Base-by-base conservation (phyloP, 2,888 invertebrate genomes). In the Pollenia labialis region DNA sequence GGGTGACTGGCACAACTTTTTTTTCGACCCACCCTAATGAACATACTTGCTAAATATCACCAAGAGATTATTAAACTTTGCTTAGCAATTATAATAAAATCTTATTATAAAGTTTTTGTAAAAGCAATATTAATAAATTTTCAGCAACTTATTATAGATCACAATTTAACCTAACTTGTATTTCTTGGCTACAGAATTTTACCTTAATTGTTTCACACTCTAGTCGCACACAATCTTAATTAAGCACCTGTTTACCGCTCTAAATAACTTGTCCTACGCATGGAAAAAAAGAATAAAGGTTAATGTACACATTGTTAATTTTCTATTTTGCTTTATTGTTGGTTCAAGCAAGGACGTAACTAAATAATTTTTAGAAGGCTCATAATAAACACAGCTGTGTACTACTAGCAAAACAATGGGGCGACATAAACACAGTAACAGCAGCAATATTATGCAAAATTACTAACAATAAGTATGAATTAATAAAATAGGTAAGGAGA, bases 281-380 rank as follows among this genome's bases (percentile, higher is more conserved):
- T n/a, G 50, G 32, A 58, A 60, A 40, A 74, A 50, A 8, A 42
- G 18, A 40, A 42, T 62, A 50, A 75, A 62, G 75, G 50, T 50
- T 62, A 40, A 46, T 7, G 74, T 62, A 50, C 32, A 74, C 32
- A 74, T 23, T 69, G n/a, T 40, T 79, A n/a, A 66, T 16, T 46
- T 32, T 50, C n/a, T 52, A 23, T 32, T 46, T 4, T 16, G 12
- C 16, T 8, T 16, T 76, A 16, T 54, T 16, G 23, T 50, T n/a
- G 9, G 18, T n/a, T 9, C n/a, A 10, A 62, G 12, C 75, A 75
- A 75, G 62, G 74, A 62, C 74, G 7, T 75, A 62, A 50, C 62
- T 75, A 23, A 42, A 54, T n/a, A 71, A 18, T 54, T 18, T 54
- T 44, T 44, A 44, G 18, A 66, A 46, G 46, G 42, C 0, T 14